These are phyloP conservation scores for Notarius lentiginosus DNA, from an alignment of 2,113 vertebrate species.

Conservation along the genomic window DNA sequence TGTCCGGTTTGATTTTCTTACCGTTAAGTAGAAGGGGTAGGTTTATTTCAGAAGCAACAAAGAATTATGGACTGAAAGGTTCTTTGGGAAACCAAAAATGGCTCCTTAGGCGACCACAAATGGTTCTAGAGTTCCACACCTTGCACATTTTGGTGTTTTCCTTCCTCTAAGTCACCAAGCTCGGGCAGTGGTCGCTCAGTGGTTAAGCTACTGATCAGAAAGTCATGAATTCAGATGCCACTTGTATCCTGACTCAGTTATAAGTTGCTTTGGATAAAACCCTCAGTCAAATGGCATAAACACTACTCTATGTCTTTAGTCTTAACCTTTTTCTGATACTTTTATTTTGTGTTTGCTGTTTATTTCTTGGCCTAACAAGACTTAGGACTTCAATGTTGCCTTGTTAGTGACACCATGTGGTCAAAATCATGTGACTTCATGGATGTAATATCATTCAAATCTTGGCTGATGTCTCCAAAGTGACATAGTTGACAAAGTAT, in stretches of 20 bases:
- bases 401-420: constrained; percentile 1
- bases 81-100: neutral
- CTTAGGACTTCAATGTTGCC: neutral
- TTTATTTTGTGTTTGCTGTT: neutral
- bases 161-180: neutral
- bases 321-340: neutral
- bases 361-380: neutral
- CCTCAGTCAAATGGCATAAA: neutral
- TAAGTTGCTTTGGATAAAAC: neutral
- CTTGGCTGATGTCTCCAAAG: neutral
- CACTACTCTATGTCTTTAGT: neutral
- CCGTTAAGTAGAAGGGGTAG: neutral
- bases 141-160: neutral
- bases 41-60: neutral
- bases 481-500: neutral
- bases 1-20: neutral
- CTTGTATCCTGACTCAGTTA: neutral
- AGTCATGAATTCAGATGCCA: neutral
- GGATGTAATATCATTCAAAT: neutral
- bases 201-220: neutral
- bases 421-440: neutral
- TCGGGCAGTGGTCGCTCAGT: neutral
- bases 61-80: neutral
- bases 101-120: neutral
- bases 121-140: neutral